phyloP scores from a whole-genome alignment of 2,888 invertebrate genomes.

The Thymelicus sylvestris region DNA sequence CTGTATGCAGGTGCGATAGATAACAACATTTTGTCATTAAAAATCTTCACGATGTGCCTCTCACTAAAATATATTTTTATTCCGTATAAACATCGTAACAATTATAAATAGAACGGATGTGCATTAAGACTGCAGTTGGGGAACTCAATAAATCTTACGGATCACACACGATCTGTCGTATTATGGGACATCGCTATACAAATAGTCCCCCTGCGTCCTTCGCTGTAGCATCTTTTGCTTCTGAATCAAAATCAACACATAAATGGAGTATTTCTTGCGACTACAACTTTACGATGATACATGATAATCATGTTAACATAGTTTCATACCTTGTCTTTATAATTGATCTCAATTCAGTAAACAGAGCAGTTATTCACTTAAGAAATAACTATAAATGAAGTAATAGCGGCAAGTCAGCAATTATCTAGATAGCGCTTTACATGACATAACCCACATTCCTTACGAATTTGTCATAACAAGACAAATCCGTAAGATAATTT shows the following conservation, averaged over 20 bases:
- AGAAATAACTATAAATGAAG: not conserved
- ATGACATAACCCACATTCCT: conserved; percentile 49
- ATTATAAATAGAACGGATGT: conserved; percentile 50
- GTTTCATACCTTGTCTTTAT: conserved; percentile 26
- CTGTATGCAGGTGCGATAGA: too few relatives aligned
- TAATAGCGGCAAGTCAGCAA: conserved; percentile 11
- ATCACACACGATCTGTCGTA: conserved; percentile 31
- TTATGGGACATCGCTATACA: conserved; percentile 3
- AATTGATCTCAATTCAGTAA: conserved; percentile 47
- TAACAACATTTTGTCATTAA: not conserved
- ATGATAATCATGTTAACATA: too few relatives aligned
- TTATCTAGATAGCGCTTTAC: conserved; percentile 21
- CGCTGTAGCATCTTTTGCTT: not conserved
- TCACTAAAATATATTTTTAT: not conserved
- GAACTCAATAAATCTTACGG: conserved; percentile 26
- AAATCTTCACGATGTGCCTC: not conserved
- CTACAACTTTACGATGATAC: too few relatives aligned
- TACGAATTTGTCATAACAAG: conserved; percentile 18
- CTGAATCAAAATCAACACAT: too few relatives aligned
- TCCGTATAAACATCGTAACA: conserved; percentile 19
- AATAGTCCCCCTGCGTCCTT: not conserved
- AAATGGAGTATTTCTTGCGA: too few relatives aligned
- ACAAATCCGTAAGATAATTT: not conserved
- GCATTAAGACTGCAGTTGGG: conserved; percentile 27
- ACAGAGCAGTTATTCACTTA: conserved; percentile 22